Conservation (phyloP, 2,888 invertebrate species). For the Acleris laterana region DNA sequence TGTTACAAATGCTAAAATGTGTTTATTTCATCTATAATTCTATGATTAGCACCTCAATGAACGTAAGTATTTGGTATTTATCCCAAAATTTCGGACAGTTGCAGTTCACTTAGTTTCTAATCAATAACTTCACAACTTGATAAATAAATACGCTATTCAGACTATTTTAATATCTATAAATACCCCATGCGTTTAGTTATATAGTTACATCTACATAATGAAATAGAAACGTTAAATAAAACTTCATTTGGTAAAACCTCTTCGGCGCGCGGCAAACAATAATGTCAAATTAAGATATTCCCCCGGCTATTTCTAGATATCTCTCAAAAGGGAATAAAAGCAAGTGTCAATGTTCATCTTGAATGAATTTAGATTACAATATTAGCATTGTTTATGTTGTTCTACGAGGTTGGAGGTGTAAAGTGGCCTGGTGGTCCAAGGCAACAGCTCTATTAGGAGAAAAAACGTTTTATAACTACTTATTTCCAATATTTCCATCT, state of each 20-base stretch:
- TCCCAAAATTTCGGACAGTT: no score
- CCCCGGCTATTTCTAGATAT: slow-evolving; percentile 19
- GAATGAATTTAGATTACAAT: slow-evolving; percentile 73
- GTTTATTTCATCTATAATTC: no score
- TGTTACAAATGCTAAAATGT: no score
- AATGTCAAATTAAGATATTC: slow-evolving; percentile 28
- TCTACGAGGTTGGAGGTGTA: slow-evolving; percentile 52
- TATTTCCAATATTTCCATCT: neutral
- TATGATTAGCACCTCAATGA: no score
- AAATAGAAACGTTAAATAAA: neutral
- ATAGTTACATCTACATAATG: no score
- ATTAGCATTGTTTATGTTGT: slow-evolving; percentile 69
- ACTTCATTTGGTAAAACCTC: slow-evolving; percentile 16
- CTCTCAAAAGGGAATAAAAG: slow-evolving; percentile 25
- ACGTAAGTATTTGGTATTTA: no score
- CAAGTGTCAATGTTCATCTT: slow-evolving; percentile 48
- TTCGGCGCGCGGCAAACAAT: slow-evolving; percentile 24
- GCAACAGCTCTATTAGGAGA: slow-evolving; percentile 17
- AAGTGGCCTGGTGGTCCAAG: slow-evolving; percentile 61
- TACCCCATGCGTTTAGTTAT: neutral
- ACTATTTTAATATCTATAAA: no score
- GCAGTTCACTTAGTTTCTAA: no score
- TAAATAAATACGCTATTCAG: no score
- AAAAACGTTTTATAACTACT: neutral
- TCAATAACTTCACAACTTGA: no score